Conservation (phyloP, 2,888 invertebrate genomes). For the Panzeria rudis region DNA sequence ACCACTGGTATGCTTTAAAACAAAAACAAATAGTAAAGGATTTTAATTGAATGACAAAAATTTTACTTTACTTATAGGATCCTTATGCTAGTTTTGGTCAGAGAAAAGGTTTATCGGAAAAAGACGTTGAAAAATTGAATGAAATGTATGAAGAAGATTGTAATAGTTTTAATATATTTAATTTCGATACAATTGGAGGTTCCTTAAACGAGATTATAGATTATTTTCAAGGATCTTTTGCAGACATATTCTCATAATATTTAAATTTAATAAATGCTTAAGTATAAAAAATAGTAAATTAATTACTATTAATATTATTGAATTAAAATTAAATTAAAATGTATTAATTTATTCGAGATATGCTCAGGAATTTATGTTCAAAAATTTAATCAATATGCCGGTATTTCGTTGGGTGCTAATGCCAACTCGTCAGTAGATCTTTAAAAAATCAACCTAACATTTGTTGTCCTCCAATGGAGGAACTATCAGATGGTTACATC, state of each 20-base stretch:
- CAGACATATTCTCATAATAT: constrained; percentile 56
- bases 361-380: too few species aligned
- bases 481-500: too few species aligned
- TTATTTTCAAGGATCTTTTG: constrained; percentile 75
- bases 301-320: too few species aligned
- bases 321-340: too few species aligned
- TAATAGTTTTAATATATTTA: constrained; percentile 75
- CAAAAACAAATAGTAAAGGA: background rate
- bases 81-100: constrained; percentile 84
- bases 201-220: constrained; percentile 78
- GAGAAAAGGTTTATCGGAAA: constrained; percentile 84
- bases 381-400: too few species aligned
- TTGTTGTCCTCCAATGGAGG: too few species aligned
- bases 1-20: constrained; percentile 83
- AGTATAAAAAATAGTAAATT: constrained; percentile 27
- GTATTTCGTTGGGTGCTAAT: too few species aligned
- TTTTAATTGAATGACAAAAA: background rate
- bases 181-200: constrained; percentile 76
- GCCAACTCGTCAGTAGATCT: too few species aligned
- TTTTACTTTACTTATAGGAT: constrained; percentile 79
- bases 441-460: too few species aligned
- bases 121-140: constrained; percentile 85
- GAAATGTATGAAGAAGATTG: constrained; percentile 85
- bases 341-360: too few species aligned
- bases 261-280: background rate